These are phyloP conservation scores for Alfaro cultratus DNA, from an alignment of 2,797 vertebrate genomes.

Conservation along the genomic window DNA sequence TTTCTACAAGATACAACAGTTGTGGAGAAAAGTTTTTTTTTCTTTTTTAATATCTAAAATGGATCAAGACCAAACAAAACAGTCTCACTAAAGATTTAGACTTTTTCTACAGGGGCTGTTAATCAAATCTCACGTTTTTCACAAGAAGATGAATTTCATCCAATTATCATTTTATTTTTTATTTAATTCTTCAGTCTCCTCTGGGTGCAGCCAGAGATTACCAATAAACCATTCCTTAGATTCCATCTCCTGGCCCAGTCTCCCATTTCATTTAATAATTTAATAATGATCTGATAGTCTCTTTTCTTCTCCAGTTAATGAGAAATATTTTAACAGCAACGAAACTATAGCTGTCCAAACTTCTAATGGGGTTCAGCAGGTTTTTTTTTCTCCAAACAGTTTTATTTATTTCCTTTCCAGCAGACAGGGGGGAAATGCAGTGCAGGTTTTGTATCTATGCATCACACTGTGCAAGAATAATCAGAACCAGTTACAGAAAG, in stretches of 20 bases:
- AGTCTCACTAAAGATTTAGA: background rate
- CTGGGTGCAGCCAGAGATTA: background rate
- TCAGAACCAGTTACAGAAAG: background rate
- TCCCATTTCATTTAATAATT: constrained; percentile 3
- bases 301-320: background rate
- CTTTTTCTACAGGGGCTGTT: background rate
- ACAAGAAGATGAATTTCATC: background rate
- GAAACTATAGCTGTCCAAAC: background rate
- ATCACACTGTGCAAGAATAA: background rate
- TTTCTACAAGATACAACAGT: background rate
- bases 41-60: background rate
- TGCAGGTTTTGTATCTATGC: background rate
- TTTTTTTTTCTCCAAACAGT: background rate
- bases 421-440: background rate
- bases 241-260: background rate
- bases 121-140: background rate
- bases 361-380: background rate
- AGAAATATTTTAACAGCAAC: constrained; percentile 7
- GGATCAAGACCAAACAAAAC: background rate
- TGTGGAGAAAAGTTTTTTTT: background rate
- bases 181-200: background rate
- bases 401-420: background rate
- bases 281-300: constrained; percentile 3
- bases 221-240: background rate
- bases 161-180: constrained; percentile 5